A percentile compares a stretch with the other conserved stretches of the same genome.
These are phyloP conservation scores for Sinelater perroti DNA, from an alignment of 2,888 invertebrate species.

Conservation along the genomic window DNA sequence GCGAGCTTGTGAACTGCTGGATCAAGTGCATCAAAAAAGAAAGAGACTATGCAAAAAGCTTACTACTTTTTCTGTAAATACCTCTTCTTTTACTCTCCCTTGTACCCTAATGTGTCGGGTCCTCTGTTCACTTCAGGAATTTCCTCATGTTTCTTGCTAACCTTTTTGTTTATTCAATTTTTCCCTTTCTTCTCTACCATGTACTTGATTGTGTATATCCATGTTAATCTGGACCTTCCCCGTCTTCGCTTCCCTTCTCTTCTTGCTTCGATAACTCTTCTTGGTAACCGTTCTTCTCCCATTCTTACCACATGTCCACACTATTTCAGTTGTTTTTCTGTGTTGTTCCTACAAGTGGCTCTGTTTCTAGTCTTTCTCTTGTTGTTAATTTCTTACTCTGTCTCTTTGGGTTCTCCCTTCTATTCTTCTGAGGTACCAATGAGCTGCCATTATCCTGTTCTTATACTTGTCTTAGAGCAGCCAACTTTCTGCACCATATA, in stretches of 20 bases:
- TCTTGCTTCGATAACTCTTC: not conserved
- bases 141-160: not conserved
- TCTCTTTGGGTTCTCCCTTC: not conserved
- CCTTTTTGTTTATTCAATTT: not conserved
- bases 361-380: too few species aligned
- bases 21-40: too few species aligned
- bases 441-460: too few species aligned
- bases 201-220: not conserved
- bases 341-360: too few species aligned
- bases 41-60: too few species aligned
- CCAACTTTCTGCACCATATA: too few species aligned
- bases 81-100: not conserved
- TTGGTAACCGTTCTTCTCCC: not conserved
- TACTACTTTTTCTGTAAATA: too few species aligned
- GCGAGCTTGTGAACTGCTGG: too few species aligned
- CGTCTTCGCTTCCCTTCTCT: not conserved
- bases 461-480: too few species aligned
- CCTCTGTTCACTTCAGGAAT: conserved; percentile 2
- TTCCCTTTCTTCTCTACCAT: not conserved
- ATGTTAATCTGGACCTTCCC: not conserved
- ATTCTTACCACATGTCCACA: not conserved
- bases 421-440: too few species aligned
- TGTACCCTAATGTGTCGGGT: not conserved
- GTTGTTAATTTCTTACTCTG: too few species aligned
- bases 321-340: not conserved